Conservation (phyloP, 30 jellyfish, hydroid and myxozoan species). For the Chrysaora quinquecirrha region DNA sequence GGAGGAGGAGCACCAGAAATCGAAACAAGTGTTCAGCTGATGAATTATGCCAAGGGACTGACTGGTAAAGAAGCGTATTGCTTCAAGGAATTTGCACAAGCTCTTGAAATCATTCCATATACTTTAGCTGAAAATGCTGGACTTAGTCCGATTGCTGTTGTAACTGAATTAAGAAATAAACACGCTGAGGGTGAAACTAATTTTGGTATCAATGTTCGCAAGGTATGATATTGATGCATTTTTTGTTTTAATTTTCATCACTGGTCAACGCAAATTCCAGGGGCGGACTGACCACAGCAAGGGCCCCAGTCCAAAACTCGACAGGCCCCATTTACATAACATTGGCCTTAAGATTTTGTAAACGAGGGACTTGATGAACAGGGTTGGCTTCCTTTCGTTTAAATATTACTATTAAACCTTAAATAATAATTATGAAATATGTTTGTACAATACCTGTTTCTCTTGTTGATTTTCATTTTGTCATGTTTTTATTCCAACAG, state of each 20-base stretch:
- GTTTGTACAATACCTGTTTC: neutral
- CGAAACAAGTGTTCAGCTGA: slow-evolving; percentile 81
- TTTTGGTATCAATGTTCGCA: slow-evolving; percentile 95
- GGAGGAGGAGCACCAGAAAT: slow-evolving; percentile 99
- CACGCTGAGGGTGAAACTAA: slow-evolving; percentile 93
- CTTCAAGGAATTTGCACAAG: slow-evolving; percentile 97
- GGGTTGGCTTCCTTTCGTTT: neutral
- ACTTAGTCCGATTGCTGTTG: slow-evolving; percentile 95
- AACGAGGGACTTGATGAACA: neutral
- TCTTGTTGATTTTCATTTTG: neutral
- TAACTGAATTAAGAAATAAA: slow-evolving; percentile 92
- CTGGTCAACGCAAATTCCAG: too few species aligned
- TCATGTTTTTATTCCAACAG: slow-evolving; percentile 25
- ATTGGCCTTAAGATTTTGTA: neutral
- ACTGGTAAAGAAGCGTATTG: slow-evolving; percentile 97
- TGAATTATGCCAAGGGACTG: slow-evolving; percentile 81
- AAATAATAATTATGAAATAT: too few species aligned
- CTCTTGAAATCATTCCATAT: slow-evolving; percentile 96
- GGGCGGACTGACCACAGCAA: too few species aligned
- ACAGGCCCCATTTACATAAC: neutral
- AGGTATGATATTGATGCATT: slow-evolving; percentile 48
- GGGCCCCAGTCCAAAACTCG: too few species aligned
- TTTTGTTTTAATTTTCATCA: too few species aligned
- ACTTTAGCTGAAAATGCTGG: slow-evolving; percentile 99
- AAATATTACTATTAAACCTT: neutral